Conservation (phyloP, 2,113 vertebrate species). For the Cariama cristata region DNA sequence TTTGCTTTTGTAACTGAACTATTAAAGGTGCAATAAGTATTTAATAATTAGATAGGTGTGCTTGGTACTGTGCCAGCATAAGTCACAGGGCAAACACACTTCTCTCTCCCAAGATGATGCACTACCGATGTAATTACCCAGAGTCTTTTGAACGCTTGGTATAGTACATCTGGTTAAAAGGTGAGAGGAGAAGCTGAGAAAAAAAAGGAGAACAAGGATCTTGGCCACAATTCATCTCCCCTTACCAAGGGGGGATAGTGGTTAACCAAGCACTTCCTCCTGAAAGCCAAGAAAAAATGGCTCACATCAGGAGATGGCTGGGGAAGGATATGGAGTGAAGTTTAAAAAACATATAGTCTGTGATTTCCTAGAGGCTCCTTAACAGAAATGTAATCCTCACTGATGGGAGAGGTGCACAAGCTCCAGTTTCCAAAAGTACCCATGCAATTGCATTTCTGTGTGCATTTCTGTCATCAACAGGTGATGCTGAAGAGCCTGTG, state of each 20-base stretch:
- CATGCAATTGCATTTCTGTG: neutral
- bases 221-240: neutral
- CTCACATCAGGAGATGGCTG: neutral
- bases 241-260: neutral
- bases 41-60: neutral
- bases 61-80: neutral
- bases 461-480: neutral
- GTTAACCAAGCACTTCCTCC: neutral
- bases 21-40: neutral
- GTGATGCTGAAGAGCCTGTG: neutral
- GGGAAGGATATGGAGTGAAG: neutral
- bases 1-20: neutral
- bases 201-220: neutral
- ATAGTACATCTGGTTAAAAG: neutral
- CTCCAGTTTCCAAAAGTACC: neutral
- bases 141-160: neutral
- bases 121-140: neutral
- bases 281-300: neutral
- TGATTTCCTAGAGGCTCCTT: neutral
- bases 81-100: neutral
- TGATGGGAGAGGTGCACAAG: neutral
- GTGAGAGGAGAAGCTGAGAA: neutral
- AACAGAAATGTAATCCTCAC: neutral
- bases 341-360: neutral
- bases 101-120: neutral